These are phyloP conservation scores for Antrozous pallidus DNA, from an alignment of 2,797 vertebrate genomes.

Conservation along the genomic window DNA sequence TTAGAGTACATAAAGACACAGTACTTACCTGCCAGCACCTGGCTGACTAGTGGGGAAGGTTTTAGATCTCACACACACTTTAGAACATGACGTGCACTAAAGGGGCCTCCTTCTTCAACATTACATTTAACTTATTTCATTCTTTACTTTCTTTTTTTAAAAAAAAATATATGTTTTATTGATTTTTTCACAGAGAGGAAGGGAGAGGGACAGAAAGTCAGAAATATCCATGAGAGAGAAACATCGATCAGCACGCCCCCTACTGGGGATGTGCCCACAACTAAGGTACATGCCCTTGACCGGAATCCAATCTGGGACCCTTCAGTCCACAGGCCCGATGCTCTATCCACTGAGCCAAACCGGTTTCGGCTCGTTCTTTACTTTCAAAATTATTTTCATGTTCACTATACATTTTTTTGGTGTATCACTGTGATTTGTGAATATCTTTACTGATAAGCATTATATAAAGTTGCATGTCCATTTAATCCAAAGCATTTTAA, in stretches of 20 bases:
- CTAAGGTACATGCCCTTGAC: no score
- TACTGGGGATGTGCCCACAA: no score
- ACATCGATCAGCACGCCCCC: no score
- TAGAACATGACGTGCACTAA: background rate
- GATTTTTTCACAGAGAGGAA: no score
- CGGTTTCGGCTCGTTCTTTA: conserved; percentile 4
- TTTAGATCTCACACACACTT: background rate
- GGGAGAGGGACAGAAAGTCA: no score
- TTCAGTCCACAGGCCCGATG: no score
- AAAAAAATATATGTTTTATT: no score
- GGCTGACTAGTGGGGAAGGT: background rate
- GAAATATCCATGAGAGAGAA: no score
- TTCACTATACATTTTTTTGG: conserved; percentile 2
- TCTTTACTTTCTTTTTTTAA: conserved; percentile 15
- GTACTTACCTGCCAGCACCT: background rate
- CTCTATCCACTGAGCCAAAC: no score
- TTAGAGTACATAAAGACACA: background rate
- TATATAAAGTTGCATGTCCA: background rate
- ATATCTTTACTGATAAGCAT: background rate
- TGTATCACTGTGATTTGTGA: conserved; percentile 33
- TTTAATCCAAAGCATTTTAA: conserved; percentile 5
- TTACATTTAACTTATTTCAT: background rate
- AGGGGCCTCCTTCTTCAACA: background rate
- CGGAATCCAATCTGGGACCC: no score
- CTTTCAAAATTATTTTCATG: background rate